Percentiles rank a stretch among this genome's conserved stretches.
phyloP scores from a whole-genome alignment of 2,888 invertebrate genomes.

The Drosophila greeni region DNA sequence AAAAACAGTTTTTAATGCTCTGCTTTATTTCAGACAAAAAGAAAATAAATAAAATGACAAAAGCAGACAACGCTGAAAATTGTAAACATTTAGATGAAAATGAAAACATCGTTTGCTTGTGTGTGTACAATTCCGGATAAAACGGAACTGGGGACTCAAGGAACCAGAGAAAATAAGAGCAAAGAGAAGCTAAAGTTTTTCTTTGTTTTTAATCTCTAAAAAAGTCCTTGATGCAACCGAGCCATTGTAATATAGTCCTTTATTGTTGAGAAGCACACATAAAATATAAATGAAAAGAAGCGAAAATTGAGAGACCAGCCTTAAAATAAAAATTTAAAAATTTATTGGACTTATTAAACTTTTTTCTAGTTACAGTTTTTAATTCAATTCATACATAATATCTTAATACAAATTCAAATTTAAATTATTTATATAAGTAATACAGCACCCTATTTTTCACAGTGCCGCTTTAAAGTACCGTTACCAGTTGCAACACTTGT shows the following conservation, averaged over 20 bases:
- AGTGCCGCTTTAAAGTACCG: slow-evolving; percentile 32
- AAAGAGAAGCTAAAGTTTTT: background rate
- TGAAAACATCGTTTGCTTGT: slow-evolving; percentile 23
- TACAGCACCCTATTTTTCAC: background rate
- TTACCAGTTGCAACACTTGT: slow-evolving; percentile 36
- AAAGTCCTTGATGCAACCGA: slow-evolving; percentile 13
- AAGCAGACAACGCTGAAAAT: slow-evolving; percentile 12
- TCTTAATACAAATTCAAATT: background rate
- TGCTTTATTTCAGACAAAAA: slow-evolving; percentile 24
- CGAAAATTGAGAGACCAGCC: background rate
- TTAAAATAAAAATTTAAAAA: background rate
- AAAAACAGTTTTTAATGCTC: slow-evolving; percentile 45
- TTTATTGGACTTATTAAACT: background rate
- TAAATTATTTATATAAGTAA: background rate
- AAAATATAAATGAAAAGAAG: background rate
- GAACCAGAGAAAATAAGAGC: background rate
- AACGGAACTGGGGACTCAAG: slow-evolving; percentile 36
- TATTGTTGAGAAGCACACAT: background rate
- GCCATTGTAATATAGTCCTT: background rate
- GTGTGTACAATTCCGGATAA: slow-evolving; percentile 1
- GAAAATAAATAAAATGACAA: slow-evolving; percentile 31
- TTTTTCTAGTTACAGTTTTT: background rate
- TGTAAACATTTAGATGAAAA: slow-evolving; percentile 39
- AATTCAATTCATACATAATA: background rate
- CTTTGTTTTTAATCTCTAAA: background rate